Conservation (phyloP, 2,888 invertebrate species). For the Lycophotia porphyrea region DNA sequence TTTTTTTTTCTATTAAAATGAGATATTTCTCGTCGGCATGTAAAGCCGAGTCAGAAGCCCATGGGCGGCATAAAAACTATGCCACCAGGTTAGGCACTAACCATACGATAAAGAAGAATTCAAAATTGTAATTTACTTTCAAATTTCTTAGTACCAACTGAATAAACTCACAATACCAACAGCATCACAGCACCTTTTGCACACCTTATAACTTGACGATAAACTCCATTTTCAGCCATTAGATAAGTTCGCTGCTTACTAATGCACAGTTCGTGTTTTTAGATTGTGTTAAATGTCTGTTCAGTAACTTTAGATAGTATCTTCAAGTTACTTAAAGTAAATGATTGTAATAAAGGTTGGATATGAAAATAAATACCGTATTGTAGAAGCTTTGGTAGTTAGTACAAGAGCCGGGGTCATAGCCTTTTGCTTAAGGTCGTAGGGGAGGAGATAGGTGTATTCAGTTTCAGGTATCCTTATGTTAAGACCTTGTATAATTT, state of each 20-base stretch:
- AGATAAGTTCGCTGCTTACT: slow-evolving; percentile 56
- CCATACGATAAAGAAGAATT: no score
- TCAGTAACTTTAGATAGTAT: slow-evolving; percentile 54
- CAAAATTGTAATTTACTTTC: background rate
- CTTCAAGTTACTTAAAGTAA: slow-evolving; percentile 43
- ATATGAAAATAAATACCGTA: slow-evolving; percentile 35
- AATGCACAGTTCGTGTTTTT: slow-evolving; percentile 64
- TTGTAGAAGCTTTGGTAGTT: slow-evolving; percentile 29
- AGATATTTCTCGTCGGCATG: no score
- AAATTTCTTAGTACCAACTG: background rate
- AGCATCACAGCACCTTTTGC: slow-evolving; percentile 6
- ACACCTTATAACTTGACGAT: slow-evolving; percentile 20
- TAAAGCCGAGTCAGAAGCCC: no score
- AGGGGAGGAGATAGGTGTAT: background rate
- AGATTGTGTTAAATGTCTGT: slow-evolving; percentile 61
- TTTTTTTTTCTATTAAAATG: no score
- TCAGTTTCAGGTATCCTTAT: background rate
- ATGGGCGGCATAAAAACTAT: no score
- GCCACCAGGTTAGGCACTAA: no score
- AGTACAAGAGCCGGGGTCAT: slow-evolving; percentile 6
- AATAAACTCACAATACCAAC: background rate
- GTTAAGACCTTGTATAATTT: background rate
- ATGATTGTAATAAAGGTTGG: slow-evolving; percentile 42
- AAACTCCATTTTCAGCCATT: slow-evolving; percentile 36
- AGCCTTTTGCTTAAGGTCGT: background rate